Evolutionary conservation across 2,113 vertebrate genomes (phyloP), one percentile per base, ranked within the genome.

Genomic region (Leptobrachium ailaonicum): DNA sequence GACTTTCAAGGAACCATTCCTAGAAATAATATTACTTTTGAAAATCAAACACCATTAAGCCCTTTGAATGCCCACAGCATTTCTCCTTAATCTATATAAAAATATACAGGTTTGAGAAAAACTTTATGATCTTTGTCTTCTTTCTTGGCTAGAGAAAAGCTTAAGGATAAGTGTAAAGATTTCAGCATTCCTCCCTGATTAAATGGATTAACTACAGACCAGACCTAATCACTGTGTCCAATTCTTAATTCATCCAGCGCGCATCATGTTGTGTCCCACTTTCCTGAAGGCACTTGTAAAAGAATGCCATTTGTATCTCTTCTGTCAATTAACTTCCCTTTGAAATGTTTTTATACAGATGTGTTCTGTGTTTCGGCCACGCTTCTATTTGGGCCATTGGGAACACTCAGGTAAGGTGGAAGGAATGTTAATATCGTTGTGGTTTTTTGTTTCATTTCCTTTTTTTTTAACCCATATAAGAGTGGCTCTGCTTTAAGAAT

Each of bases 261-360:
- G 64, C 79, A 81, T 75, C 43, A 68, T 75, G 79, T 60, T 75
- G 64, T 74, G 79, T 50, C 72, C 63, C 72, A 69, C 75, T 62
- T 62, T 75, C 66, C 79, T 81, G 50, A 69, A 81, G 79, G 79
- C 71, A 62, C 63, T 69, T 69, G 79, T 74, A 81, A 62, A 75
- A 54, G 66, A 75, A 81, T 81, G 71, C 11, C 53, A 75, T 81
- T 81, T 75, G 79, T 80, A 74, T 80, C 71, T 74, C 62, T 64
- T 68, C 79, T 81, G 72, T 67, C 79, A 81, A 74, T 81, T 68
- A 62, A 81, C 53, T 74, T 74, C 69, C 64, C 71, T 75, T 75
- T 62, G 42, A 81, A 63, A 54, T 14, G 60, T 81, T 75, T 81
- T 75, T 81, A 75, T 75, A 81, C 72, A 81, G 66, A 81, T 81